Evolutionary conservation across 37 sponge, comb jelly and placozoan species (phyloP), one percentile per base, ranked within the genome.

Genomic region (Ianthella basta): DNA sequence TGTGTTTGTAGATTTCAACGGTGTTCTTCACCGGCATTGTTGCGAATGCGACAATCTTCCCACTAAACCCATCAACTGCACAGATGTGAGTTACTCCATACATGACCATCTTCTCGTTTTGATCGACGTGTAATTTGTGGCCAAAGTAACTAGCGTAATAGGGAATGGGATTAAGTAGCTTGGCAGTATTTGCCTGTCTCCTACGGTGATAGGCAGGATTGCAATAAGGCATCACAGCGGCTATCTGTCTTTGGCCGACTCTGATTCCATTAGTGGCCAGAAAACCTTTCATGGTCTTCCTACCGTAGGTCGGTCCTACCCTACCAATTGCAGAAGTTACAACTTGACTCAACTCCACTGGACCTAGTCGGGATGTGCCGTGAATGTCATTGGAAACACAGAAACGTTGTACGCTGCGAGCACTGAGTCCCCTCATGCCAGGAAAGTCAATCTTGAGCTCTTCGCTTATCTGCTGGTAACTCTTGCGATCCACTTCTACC

Each of bases 41-140:
- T 35, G 66, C 54, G 24, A 80, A 70, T 23, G 44, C 82, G 4
- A 89, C 85, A 53, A 89, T 85, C 53, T 82, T 86, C 53, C 86
- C 82, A 66, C 81, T 84, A 60, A 53, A 89, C 66, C 90, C 90
- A 85, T 89, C 90, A 34, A 63, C 37, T 56, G 85, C 85, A 56
- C 74, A 72, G 16, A 86, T 61, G 40, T 89, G 86, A 16, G 90
- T 89, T 15, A 85, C 90, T 35, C 90, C 90, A 85, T 44, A 86
- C 90, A 86, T 89, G 53, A 80, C 86, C 37, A 89, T 56, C 64
- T 89, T 89, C 38, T 89, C 90, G 56, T 86, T 86, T 80, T 89
- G 90, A 56, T 89, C 85, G 23, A 84, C 2, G 55, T 90, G 91
- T 32, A 90, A 24, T 57, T 90, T 90, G 33, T 90, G 80, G 16